Percentiles rank a stretch among this genome's conserved stretches.
Evolutionary conservation across 2,797 vertebrate genomes (phyloP).

Genomic region (Paratrypauchen microcephalus): DNA sequence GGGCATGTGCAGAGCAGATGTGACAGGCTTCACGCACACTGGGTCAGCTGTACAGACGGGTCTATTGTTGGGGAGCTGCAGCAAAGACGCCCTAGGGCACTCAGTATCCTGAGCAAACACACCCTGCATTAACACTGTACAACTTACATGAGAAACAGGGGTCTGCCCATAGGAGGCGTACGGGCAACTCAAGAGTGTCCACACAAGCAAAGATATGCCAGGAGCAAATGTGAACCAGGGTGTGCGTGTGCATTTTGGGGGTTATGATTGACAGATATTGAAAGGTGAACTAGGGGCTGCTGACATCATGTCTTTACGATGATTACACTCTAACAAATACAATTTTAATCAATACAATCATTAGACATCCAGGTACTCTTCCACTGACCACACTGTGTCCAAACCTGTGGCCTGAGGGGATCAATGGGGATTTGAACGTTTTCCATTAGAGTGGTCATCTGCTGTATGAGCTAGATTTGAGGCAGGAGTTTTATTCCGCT

Average conservation of each 20-base stretch:
- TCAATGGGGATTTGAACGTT: slow-evolving; percentile 35
- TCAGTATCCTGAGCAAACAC: slow-evolving; percentile 35
- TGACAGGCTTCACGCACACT: slow-evolving; percentile 10
- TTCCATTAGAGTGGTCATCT: slow-evolving; percentile 16
- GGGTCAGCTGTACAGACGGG: slow-evolving; percentile 36
- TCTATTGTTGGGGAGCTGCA: slow-evolving; percentile 60
- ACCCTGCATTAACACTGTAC: slow-evolving; percentile 17
- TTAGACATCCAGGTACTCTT: slow-evolving; percentile 68
- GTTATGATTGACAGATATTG: slow-evolving; percentile 25
- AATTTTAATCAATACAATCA: slow-evolving; percentile 72
- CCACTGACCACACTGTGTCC: slow-evolving; percentile 18
- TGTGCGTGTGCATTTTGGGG: slow-evolving; percentile 8
- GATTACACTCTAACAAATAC: slow-evolving; percentile 67
- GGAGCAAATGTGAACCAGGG: slow-evolving; percentile 16
- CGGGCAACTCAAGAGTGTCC: neutral
- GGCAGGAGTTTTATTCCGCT: slow-evolving; percentile 25
- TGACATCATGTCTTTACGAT: slow-evolving; percentile 51
- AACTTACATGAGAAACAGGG: neutral
- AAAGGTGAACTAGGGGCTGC: slow-evolving; percentile 24
- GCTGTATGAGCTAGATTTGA: slow-evolving; percentile 47
- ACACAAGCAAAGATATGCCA: neutral
- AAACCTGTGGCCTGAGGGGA: neutral
- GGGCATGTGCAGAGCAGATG: neutral
- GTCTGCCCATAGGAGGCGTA: neutral
- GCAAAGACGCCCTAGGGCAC: slow-evolving; percentile 51